phyloP scores from a whole-genome alignment of 2,113 vertebrate genomes.

The Collichthys lucidus region DNA sequence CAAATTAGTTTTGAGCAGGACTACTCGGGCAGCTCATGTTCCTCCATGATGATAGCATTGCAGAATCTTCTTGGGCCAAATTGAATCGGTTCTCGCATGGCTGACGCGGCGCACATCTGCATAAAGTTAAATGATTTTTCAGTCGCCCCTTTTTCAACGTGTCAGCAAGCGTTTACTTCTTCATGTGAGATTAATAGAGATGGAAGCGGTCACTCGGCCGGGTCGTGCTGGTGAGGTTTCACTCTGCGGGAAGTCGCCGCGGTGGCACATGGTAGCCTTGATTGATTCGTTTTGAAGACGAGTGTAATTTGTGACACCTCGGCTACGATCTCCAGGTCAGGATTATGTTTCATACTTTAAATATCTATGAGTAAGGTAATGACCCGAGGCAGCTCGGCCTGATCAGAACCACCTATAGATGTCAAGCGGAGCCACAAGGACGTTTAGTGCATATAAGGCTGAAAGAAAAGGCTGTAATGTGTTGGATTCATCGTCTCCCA shows the following conservation, averaged over 20 bases:
- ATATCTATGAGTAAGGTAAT: slow-evolving; percentile 51
- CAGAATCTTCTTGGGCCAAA: slow-evolving; percentile 4
- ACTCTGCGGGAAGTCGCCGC: background rate
- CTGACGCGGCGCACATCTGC: background rate
- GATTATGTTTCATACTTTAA: slow-evolving; percentile 59
- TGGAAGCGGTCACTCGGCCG: slow-evolving; percentile 11
- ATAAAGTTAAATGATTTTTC: slow-evolving; percentile 24
- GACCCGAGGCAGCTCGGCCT: slow-evolving; percentile 47
- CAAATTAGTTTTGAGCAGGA: background rate
- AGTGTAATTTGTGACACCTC: slow-evolving; percentile 34
- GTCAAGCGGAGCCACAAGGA: slow-evolving; percentile 48
- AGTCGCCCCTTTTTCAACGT: background rate
- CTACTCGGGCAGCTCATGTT: background rate
- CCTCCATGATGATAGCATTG: background rate
- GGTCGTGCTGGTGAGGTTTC: slow-evolving; percentile 14
- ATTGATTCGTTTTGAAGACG: slow-evolving; percentile 41
- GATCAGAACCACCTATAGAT: slow-evolving; percentile 45
- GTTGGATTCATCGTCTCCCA: slow-evolving; percentile 7
- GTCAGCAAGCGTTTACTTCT: background rate
- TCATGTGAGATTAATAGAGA: slow-evolving; percentile 49
- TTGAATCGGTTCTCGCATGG: background rate
- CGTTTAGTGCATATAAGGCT: slow-evolving; percentile 17
- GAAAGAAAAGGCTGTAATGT: background rate
- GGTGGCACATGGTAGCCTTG: background rate
- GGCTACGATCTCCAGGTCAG: slow-evolving; percentile 15